Conservation (phyloP, 2,113 vertebrate genomes). For the Sander vitreus region DNA sequence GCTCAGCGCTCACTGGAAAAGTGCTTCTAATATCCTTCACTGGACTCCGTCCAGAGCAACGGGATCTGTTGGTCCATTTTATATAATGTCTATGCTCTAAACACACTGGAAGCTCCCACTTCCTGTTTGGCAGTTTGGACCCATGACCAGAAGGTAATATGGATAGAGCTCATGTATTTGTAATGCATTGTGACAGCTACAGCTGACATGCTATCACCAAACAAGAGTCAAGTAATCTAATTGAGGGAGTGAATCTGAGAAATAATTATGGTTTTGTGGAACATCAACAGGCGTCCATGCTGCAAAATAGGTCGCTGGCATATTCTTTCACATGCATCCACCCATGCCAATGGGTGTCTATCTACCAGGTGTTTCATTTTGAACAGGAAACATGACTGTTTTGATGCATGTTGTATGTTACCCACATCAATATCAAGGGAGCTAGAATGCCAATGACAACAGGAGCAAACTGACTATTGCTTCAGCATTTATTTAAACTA, state of each 20-base stretch:
- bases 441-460: background rate
- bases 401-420: background rate
- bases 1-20: too few relatives aligned
- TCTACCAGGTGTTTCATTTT: background rate
- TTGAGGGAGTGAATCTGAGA: background rate
- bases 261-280: background rate
- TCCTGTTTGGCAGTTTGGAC: background rate
- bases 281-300: background rate
- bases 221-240: slow-evolving; percentile 5
- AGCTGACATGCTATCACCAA: slow-evolving; percentile 13
- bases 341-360: too few relatives aligned
- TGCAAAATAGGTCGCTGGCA: background rate
- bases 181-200: slow-evolving; percentile 27
- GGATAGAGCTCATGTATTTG: background rate
- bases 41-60: too few relatives aligned
- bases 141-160: background rate
- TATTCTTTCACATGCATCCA: background rate
- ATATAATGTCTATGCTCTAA: too few relatives aligned
- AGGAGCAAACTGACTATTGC: background rate
- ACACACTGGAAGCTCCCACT: background rate
- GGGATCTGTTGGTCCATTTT: too few relatives aligned
- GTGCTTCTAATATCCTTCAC: too few relatives aligned
- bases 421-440: background rate
- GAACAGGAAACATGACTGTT: slow-evolving; percentile 5
- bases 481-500: background rate